phyloP scores from a whole-genome alignment of 2,888 invertebrate genomes.

The Subacronicta megacephala region DNA sequence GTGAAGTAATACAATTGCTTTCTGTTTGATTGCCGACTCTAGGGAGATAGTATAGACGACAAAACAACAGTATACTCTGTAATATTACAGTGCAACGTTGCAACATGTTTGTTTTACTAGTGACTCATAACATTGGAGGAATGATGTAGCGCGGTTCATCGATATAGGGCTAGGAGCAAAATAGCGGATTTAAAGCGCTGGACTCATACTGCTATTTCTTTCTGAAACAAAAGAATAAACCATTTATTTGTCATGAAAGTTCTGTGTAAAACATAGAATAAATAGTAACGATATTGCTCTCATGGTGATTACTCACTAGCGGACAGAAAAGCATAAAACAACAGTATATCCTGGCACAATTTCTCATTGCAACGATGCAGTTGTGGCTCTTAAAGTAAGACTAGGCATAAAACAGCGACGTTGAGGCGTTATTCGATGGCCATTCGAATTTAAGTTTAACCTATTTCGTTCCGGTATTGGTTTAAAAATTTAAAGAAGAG shows the following conservation, averaged over 20 bases:
- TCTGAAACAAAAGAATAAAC: neutral
- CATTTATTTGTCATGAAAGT: slow-evolving; percentile 18
- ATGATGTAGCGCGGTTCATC: neutral
- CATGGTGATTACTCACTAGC: slow-evolving; percentile 48
- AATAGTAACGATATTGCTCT: slow-evolving; percentile 53
- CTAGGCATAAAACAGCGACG: slow-evolving; percentile 4
- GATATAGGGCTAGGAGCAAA: neutral
- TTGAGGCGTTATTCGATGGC: neutral
- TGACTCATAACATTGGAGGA: neutral
- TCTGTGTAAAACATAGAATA: slow-evolving; percentile 33
- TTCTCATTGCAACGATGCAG: slow-evolving; percentile 20
- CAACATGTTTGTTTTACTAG: neutral
- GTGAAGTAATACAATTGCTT: neutral
- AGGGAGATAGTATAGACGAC: neutral
- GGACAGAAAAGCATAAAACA: slow-evolving; percentile 28
- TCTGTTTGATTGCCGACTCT: neutral
- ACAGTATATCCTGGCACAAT: slow-evolving; percentile 11
- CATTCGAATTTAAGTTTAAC: slow-evolving; percentile 3
- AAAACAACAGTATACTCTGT: slow-evolving; percentile 1
- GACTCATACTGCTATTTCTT: slow-evolving; percentile 6
- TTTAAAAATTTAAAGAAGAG: no score
- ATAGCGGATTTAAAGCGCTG: slow-evolving; percentile 1
- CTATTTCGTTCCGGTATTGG: no score
- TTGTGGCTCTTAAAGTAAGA: slow-evolving; percentile 22
- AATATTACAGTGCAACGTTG: neutral